Conservation (phyloP, 2,888 invertebrate species). For the Zygothrica quintamaculata region DNA sequence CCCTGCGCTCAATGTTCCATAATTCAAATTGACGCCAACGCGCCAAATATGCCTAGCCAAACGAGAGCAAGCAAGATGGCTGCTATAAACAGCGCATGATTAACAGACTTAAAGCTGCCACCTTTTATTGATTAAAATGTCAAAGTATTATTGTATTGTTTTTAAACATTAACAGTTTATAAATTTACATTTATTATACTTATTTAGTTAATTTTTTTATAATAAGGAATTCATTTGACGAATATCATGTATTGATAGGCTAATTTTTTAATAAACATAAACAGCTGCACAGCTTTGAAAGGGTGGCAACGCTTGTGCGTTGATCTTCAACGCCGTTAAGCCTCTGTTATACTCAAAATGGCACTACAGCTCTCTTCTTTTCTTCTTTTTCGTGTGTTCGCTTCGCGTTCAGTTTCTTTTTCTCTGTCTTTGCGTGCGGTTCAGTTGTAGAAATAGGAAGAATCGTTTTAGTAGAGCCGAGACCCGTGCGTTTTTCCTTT, state of each 20-base stretch:
- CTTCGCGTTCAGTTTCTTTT: constrained; percentile 80
- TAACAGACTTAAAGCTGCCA: constrained; percentile 43
- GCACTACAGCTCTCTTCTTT: constrained; percentile 37
- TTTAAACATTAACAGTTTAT: neutral
- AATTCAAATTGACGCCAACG: constrained; percentile 76
- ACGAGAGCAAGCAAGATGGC: constrained; percentile 46
- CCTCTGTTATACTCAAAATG: constrained; percentile 55
- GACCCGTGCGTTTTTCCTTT: constrained; percentile 67
- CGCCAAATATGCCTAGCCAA: constrained; percentile 51
- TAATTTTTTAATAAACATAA: constrained; percentile 39
- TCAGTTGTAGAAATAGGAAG: constrained; percentile 67
- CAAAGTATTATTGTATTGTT: neutral
- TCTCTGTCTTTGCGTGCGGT: constrained; percentile 80
- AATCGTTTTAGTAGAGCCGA: constrained; percentile 69
- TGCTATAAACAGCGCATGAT: constrained; percentile 21
- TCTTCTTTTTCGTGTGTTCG: constrained; percentile 48
- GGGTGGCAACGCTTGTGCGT: constrained; percentile 51
- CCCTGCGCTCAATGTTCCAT: constrained; percentile 39
- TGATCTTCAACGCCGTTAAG: constrained; percentile 52
- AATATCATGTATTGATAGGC: constrained; percentile 10
- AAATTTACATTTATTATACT: neutral
- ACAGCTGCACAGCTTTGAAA: constrained; percentile 50
- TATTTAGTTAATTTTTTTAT: constrained; percentile 25
- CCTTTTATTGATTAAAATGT: constrained; percentile 4
- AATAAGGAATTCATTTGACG: constrained; percentile 5